These are phyloP conservation scores for Myanophis thanlyinensis DNA, from an alignment of 2,113 vertebrate genomes.

Conservation along the genomic window DNA sequence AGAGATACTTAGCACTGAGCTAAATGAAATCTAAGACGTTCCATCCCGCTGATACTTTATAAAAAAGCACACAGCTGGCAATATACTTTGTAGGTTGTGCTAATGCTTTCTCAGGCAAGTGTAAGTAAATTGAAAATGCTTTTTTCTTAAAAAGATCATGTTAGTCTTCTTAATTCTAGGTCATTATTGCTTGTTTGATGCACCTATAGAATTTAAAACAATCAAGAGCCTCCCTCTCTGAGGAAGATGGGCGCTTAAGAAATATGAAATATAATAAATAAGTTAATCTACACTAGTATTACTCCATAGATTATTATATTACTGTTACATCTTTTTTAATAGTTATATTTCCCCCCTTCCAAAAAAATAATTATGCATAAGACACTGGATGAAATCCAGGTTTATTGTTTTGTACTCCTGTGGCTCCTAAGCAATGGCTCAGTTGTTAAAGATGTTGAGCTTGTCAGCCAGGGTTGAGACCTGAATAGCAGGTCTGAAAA, in stretches of 20 bases:
- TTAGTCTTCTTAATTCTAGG: neutral
- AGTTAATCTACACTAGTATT: neutral
- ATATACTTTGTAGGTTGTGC: neutral
- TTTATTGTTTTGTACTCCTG: neutral
- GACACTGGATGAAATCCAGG: neutral
- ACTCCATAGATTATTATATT: neutral
- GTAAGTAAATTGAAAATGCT: neutral
- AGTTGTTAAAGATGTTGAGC: neutral
- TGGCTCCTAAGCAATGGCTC: no score
- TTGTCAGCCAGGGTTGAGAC: neutral
- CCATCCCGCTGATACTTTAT: neutral
- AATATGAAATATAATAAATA: neutral
- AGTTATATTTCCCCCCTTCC: neutral
- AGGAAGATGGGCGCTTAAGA: neutral
- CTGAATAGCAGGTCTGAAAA: no score
- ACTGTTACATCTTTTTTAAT: neutral
- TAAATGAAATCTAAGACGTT: constrained; percentile 14
- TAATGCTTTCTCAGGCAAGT: neutral
- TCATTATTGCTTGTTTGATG: neutral
- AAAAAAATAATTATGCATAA: neutral
- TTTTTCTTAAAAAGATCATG: neutral
- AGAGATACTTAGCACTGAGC: neutral
- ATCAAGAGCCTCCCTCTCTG: neutral
- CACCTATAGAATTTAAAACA: neutral
- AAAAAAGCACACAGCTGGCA: neutral